Evolutionary conservation across 1,140 invertebrate genomes (phyloP), one percentile per base, ranked within the genome.

Genomic region (Coenobita brevimanus): DNA sequence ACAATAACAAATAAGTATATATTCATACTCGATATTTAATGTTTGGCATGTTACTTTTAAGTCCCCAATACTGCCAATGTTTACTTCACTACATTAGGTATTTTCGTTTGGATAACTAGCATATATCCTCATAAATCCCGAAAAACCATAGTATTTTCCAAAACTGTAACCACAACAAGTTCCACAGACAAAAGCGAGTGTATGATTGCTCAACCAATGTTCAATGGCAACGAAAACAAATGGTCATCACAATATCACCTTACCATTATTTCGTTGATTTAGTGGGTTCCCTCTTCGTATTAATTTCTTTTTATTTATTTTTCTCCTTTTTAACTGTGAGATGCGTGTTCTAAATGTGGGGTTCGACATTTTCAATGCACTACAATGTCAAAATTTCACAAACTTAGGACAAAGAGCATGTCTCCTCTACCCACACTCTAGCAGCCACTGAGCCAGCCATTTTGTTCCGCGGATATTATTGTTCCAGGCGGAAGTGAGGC

Each of bases 391-490:
- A 86, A 67, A 71, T 80, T 87, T 80, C 46, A 79, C 64, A 87
- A 71, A 69, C 21, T 79, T 43, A 46, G 80, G 84, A 87, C 76
- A 87, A 87, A 87, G 84, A 50, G 17, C 84, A 87, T 87, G 84
- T 38, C 84, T 69, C 62, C 84, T 46, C 84, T 80, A 64, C 43
- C 84, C 36, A 41, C 84, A 80, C 76, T 41, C 71, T 87, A 50
- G 30, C 82, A 87, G 84, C 84, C 81, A 87, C 84, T 87, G 84
- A 87, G 64, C 84, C 84, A 87, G 82, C 82, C 82, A 85, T 85
- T 87, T 87, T 87, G 75, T 79, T 57, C 27, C 75, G 76, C 76
- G 27, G 41, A 71, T 87, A 81, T 80, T 71, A 71, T 69, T 80
- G 75, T 80, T 80, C 38, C 62, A 80, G 84, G 84, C 84, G 84